Conservation (phyloP, 2,113 vertebrate genomes). For the Sterna hirundo region DNA sequence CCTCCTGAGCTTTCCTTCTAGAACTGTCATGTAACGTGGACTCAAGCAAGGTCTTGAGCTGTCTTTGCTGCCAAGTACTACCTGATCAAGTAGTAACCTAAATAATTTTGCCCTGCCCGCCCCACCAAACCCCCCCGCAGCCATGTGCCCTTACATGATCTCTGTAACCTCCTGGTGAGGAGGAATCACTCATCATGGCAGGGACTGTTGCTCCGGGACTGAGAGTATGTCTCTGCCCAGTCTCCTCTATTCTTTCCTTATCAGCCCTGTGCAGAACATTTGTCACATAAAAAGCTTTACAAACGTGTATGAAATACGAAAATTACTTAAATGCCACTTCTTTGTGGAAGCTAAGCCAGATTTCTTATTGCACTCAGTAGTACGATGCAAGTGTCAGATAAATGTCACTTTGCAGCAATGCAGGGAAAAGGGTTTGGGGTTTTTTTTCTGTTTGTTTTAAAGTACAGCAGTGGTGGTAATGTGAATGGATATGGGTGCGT, state of each 20-base stretch:
- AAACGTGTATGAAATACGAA: neutral
- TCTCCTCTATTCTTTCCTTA: neutral
- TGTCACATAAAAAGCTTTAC: neutral
- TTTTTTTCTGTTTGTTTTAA: neutral
- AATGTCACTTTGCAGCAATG: neutral
- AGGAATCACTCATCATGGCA: neutral
- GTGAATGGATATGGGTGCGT: neutral
- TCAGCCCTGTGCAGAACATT: neutral
- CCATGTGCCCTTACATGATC: neutral
- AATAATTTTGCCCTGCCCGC: neutral
- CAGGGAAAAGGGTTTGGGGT: neutral
- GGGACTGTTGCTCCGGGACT: neutral
- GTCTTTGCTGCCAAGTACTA: neutral
- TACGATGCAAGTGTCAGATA: neutral
- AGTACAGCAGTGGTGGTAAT: neutral
- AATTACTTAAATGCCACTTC: neutral
- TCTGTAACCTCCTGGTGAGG: neutral
- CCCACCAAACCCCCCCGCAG: neutral
- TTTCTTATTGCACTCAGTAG: neutral
- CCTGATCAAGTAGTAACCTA: neutral
- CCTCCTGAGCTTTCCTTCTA: neutral
- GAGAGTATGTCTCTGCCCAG: neutral
- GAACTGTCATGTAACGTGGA: neutral
- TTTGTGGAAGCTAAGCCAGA: neutral
- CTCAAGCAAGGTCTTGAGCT: neutral